These are phyloP conservation scores for Bufo gargarizans DNA, from an alignment of 2,113 vertebrate genomes.

Conservation along the genomic window DNA sequence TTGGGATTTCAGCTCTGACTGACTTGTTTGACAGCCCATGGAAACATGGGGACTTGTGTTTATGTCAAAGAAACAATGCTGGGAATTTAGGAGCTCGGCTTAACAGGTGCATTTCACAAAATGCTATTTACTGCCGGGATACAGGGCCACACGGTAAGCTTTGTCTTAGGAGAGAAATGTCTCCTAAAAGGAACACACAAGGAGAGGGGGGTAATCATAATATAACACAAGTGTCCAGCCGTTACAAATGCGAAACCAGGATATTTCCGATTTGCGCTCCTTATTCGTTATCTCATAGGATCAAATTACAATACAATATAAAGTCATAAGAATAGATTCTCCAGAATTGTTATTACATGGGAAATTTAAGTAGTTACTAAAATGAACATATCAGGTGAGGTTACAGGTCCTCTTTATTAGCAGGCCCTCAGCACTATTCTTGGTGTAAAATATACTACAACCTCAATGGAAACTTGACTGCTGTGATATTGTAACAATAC, in stretches of 20 bases:
- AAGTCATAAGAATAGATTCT: too few relatives aligned
- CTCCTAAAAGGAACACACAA: neutral
- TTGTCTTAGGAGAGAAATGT: neutral
- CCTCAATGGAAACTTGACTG: too few relatives aligned
- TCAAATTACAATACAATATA: too few relatives aligned
- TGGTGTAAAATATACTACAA: too few relatives aligned
- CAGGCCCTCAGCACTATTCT: too few relatives aligned
- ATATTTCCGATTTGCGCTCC: too few relatives aligned
- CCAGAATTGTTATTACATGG: too few relatives aligned
- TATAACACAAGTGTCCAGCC: neutral
- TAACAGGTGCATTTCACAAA: constrained; percentile 48
- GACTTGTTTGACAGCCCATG: neutral
- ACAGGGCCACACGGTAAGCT: neutral
- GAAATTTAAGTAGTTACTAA: too few relatives aligned
- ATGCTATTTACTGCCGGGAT: neutral
- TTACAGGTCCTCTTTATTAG: too few relatives aligned
- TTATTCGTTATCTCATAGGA: too few relatives aligned
- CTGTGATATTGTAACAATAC: too few relatives aligned
- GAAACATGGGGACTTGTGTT: constrained; percentile 26
- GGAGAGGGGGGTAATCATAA: neutral
- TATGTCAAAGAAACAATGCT: constrained; percentile 15
- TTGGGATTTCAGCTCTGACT: neutral
- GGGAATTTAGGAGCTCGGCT: constrained; percentile 15
- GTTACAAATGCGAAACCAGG: neutral
- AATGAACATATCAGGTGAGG: too few relatives aligned